Conservation (phyloP, 1,140 invertebrate genomes). For the Ceratoteleas bidentatus region DNA sequence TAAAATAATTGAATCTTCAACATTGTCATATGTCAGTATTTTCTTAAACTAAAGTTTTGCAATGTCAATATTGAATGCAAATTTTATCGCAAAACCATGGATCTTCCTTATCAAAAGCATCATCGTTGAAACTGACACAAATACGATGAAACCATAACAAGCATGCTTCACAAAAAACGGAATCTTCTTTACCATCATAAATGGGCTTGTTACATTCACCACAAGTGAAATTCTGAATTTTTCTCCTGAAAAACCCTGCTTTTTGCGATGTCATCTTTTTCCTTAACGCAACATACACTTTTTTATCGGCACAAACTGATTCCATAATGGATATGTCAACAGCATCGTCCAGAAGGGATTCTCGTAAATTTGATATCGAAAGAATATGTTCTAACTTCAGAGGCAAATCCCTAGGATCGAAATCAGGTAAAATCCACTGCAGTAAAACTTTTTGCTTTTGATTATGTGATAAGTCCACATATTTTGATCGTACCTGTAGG, state of each 20-base stretch:
- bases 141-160: not conserved
- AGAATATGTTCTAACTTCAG: not conserved
- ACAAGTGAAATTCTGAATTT: not conserved
- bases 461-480: too few relatives aligned
- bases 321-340: too few relatives aligned
- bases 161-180: conserved; percentile 5
- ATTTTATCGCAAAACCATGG: not conserved
- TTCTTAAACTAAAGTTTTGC: not conserved
- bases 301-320: too few relatives aligned
- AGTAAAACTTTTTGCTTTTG: conserved; percentile 5
- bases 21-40: too few relatives aligned
- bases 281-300: too few relatives aligned
- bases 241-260: not conserved
- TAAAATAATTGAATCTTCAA: conserved; percentile 3
- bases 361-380: too few relatives aligned
- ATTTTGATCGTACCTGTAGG: too few relatives aligned
- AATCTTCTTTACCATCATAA: not conserved
- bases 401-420: not conserved
- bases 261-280: not conserved
- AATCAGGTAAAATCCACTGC: conserved; percentile 1
- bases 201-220: not conserved
- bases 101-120: not conserved
- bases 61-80: not conserved
- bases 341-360: too few relatives aligned
- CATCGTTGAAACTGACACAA: not conserved